These are phyloP conservation scores for Pseudococcus viburni DNA, from an alignment of 2,888 invertebrate species.

Conservation along the genomic window DNA sequence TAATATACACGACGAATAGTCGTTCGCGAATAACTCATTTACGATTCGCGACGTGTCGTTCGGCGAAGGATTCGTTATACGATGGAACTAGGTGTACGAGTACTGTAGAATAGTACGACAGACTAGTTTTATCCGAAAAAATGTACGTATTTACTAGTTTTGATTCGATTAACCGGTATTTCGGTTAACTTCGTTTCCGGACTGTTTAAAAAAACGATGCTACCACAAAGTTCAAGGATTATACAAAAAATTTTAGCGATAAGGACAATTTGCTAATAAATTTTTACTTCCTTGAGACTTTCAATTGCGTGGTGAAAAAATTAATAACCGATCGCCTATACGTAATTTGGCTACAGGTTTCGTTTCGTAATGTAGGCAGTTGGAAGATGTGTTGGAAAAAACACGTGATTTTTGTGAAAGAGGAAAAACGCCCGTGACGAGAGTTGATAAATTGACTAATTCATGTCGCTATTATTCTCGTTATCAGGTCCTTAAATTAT, in stretches of 20 bases:
- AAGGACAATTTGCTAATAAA: constrained; percentile 19
- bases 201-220: constrained; percentile 37
- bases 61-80: constrained; percentile 44
- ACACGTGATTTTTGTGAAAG: too few relatives aligned
- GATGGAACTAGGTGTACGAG: not conserved
- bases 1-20: constrained; percentile 39
- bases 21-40: constrained; percentile 55
- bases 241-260: not conserved
- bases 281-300: constrained; percentile 19
- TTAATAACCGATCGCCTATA: not conserved
- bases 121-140: constrained; percentile 41
- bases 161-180: constrained; percentile 39
- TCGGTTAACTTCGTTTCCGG: constrained; percentile 33
- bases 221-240: constrained; percentile 5
- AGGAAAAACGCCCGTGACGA: too few relatives aligned
- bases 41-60: constrained; percentile 38
- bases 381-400: too few relatives aligned
- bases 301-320: not conserved
- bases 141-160: constrained; percentile 23
- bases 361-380: too few relatives aligned
- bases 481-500: too few relatives aligned
- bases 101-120: not conserved
- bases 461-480: too few relatives aligned
- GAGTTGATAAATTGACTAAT: too few relatives aligned
- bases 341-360: not conserved